These are phyloP conservation scores for Conchocele bisecta DNA, from an alignment of 2,888 invertebrate species.

Conservation along the genomic window DNA sequence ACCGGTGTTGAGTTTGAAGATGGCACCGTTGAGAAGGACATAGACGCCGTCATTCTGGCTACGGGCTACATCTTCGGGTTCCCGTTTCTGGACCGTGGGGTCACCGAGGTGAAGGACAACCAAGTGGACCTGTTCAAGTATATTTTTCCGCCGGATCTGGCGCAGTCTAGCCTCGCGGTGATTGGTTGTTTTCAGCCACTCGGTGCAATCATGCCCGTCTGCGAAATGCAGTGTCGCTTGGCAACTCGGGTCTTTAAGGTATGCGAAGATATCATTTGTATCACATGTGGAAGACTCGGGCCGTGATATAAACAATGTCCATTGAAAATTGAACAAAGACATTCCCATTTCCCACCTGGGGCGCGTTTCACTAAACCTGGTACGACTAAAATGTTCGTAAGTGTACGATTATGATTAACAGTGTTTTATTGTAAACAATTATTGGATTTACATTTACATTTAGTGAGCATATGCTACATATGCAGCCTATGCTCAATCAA, in stretches of 20 bases:
- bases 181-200: slow-evolving; percentile 83
- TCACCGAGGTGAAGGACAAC: slow-evolving; percentile 73
- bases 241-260: slow-evolving; percentile 81
- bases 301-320: neutral
- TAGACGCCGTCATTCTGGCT: slow-evolving; percentile 81
- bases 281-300: neutral
- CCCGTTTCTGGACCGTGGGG: slow-evolving; percentile 81
- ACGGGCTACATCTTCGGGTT: slow-evolving; percentile 83
- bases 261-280: too few species aligned
- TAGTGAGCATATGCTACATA: too few species aligned
- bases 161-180: slow-evolving; percentile 81
- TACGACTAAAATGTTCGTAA: neutral
- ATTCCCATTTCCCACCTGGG: neutral
- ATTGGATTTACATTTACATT: too few species aligned
- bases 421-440: too few species aligned
- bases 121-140: slow-evolving; percentile 82
- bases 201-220: slow-evolving; percentile 83
- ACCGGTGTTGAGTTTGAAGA: slow-evolving; percentile 77
- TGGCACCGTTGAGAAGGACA: slow-evolving; percentile 72
- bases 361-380: too few species aligned
- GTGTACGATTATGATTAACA: neutral
- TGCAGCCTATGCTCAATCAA: too few species aligned
- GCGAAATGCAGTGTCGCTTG: slow-evolving; percentile 84
- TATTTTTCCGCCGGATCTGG: slow-evolving; percentile 81
- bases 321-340: neutral